These are phyloP conservation scores for Psylliodes chrysocephalus DNA, from an alignment of 2,888 invertebrate species.

Conservation along the genomic window DNA sequence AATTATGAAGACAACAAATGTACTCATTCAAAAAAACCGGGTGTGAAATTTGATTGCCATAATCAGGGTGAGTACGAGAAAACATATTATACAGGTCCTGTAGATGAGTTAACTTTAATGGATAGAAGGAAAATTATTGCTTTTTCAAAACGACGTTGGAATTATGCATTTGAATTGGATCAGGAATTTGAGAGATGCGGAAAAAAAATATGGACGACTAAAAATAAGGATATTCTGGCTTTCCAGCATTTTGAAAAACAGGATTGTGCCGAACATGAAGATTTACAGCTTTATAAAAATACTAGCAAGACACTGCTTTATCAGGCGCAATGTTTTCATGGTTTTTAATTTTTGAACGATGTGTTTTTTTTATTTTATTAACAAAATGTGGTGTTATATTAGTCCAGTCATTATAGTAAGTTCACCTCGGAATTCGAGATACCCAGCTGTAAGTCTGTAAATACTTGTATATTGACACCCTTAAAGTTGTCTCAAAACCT, in stretches of 20 bases:
- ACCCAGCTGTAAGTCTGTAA: too few relatives aligned
- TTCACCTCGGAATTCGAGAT: too few relatives aligned
- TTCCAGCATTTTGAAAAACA: neutral
- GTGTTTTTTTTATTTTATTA: too few relatives aligned
- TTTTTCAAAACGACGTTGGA: neutral
- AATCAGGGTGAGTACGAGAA: neutral
- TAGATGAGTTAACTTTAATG: neutral
- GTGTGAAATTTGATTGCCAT: neutral
- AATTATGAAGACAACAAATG: neutral
- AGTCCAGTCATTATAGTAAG: too few relatives aligned
- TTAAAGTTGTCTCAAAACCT: too few relatives aligned
- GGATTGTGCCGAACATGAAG: neutral
- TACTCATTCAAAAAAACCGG: neutral
- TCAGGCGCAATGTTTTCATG: neutral
- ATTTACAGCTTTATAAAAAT: neutral
- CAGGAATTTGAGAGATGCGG: neutral
- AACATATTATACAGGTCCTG: neutral
- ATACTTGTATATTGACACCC: too few relatives aligned
- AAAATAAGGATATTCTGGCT: neutral
- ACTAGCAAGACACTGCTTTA: neutral
- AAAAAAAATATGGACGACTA: neutral
- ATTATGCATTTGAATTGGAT: neutral
- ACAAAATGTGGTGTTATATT: too few relatives aligned
- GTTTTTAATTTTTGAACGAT: too few relatives aligned
- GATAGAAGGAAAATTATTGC: neutral